Evolutionary conservation across 2,113 vertebrate genomes (phyloP).

Genomic region (Sphyrna mokarran): DNA sequence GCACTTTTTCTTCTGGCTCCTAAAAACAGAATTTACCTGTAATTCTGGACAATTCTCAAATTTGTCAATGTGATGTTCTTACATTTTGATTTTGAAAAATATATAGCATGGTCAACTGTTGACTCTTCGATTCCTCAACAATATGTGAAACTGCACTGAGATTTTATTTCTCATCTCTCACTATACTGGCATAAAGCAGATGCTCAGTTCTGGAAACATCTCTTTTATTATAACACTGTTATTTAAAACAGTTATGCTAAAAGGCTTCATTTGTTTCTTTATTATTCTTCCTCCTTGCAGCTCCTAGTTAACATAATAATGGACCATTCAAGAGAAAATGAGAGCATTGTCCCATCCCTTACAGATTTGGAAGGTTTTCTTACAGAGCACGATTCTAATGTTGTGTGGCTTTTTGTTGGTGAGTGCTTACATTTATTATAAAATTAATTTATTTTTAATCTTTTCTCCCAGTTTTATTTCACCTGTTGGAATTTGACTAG

Average conservation of each 20-base stretch:
- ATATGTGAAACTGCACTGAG: neutral
- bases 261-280: neutral
- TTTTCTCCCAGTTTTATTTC: neutral
- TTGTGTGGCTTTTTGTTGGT: slow-evolving; percentile 96
- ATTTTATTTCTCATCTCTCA: neutral
- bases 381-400: slow-evolving; percentile 84
- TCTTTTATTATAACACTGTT: neutral
- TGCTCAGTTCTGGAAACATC: neutral
- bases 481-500: neutral
- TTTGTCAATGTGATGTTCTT: neutral
- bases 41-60: neutral
- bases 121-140: neutral
- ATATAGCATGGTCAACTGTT: neutral
- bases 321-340: slow-evolving; percentile 67
- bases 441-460: neutral
- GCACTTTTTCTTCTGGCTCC: no score
- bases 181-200: neutral
- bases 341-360: slow-evolving; percentile 76
- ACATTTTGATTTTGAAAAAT: neutral
- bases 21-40: no score
- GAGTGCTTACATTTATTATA: slow-evolving; percentile 41
- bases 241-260: neutral
- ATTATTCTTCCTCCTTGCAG: neutral
- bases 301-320: slow-evolving; percentile 46
- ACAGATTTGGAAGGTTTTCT: slow-evolving; percentile 82